These are phyloP conservation scores for Actias luna DNA, from an alignment of 2,888 invertebrate genomes.

Conservation along the genomic window DNA sequence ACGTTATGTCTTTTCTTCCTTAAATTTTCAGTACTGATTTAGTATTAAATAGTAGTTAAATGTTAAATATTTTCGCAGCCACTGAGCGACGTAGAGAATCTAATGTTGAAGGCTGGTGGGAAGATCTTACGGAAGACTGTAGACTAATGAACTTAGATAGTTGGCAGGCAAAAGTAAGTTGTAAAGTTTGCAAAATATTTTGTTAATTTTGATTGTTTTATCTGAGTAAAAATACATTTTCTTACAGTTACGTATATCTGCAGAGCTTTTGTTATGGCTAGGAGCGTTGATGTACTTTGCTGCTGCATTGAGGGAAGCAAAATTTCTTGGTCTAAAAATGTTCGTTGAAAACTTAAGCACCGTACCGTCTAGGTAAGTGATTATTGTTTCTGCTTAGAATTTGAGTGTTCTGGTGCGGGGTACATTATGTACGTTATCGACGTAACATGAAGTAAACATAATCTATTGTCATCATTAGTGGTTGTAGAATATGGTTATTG, in stretches of 20 bases:
- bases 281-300: conserved; percentile 93
- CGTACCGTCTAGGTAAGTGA: conserved; percentile 72
- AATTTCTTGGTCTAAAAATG: conserved; percentile 95
- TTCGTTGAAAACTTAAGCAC: conserved; percentile 96
- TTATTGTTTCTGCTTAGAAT: conserved; percentile 39
- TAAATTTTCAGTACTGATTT: conserved; percentile 2
- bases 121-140: conserved; percentile 86
- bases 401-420: neutral
- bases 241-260: conserved; percentile 84
- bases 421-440: neutral
- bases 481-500: no score
- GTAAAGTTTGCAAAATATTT: neutral
- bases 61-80: conserved; percentile 28
- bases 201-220: neutral
- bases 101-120: conserved; percentile 87
- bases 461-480: neutral
- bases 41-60: neutral
- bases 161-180: conserved; percentile 76
- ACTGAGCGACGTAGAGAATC: conserved; percentile 63
- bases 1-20: no score
- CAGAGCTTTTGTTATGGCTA: conserved; percentile 90
- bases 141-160: conserved; percentile 85
- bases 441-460: neutral
- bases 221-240: neutral
- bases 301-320: conserved; percentile 92